Evolutionary conservation across 2,888 invertebrate species (phyloP), one percentile per base, ranked within the genome.

Genomic region (Helobdella robusta): DNA sequence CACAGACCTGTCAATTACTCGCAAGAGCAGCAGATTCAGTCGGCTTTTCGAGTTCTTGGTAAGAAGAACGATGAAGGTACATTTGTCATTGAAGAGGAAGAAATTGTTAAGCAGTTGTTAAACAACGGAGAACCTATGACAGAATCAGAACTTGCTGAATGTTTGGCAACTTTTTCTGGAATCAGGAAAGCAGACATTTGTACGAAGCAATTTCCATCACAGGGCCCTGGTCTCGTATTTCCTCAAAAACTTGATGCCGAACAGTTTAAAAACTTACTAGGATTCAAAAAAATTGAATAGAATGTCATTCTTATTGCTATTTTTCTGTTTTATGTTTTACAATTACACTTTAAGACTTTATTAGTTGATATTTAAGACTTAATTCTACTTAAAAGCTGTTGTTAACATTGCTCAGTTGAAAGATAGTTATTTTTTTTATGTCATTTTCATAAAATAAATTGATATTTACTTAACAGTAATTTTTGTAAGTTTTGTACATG

Each of bases 71-170:
- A 67, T 4, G 65, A 72, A 18, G 70, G 72, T 23, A 52, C 67
- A 4, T 30, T n/a, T 20, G 68, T 73, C 8, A 71, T 79, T 23
- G 75, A 76, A 20, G 70, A 78, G 61, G 75, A 76, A 4, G 76
- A 77, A n/a, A 71, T 80, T 4, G 70, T 80, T n/a, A 32, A n/a
- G 34, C 75, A 77, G 44, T 66, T 78, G 34, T 68, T 79, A 44
- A 78, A 78, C 69, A 76, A 73, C 54, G 79, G 80, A 48, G 79
- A 80, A 67, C 77, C 77, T 67, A 78, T 80, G 76, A 78, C 76
- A 18, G 79, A 79, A 65, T 73, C 74, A 66, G 79, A 80, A 68
- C 69, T 80, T 46, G 77, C 78, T 0, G 79, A 80, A 67, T 77
- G 77, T 68, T 71, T 80, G 46, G 75, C 75, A 25, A 77, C 78